Conservation (phyloP, 2,113 vertebrate species). For the Pteruthius melanotis region DNA sequence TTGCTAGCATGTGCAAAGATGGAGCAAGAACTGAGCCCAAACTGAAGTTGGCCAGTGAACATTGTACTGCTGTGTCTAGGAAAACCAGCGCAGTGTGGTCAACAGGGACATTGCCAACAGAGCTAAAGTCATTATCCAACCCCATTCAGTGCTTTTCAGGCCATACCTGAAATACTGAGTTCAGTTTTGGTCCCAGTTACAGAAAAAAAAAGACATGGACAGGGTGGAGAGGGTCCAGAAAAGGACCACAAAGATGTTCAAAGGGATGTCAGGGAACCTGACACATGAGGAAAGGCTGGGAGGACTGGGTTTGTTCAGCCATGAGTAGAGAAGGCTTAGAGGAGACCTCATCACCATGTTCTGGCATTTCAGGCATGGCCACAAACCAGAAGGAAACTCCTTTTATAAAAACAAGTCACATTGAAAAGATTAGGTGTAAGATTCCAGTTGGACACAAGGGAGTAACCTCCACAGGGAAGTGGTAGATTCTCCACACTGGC, state of each 20-base stretch:
- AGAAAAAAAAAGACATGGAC: not conserved
- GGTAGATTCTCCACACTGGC: not conserved
- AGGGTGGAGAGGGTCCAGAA: not conserved
- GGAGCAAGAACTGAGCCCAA: not conserved
- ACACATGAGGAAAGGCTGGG: not conserved
- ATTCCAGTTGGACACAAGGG: not conserved
- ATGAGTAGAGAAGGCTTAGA: not conserved
- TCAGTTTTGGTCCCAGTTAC: not conserved
- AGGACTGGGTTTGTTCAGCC: not conserved
- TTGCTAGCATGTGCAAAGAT: accelerated
- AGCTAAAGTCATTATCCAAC: not conserved
- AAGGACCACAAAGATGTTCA: not conserved
- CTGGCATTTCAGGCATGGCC: not conserved
- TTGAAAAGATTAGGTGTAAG: not conserved
- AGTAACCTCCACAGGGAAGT: not conserved
- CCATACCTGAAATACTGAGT: not conserved
- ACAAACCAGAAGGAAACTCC: not conserved
- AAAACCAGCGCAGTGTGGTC: accelerated
- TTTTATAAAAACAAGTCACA: not conserved
- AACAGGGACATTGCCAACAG: not conserved
- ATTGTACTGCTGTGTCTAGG: not conserved
- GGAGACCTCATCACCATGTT: not conserved
- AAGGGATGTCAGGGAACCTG: accelerated
- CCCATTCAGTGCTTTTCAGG: not conserved
- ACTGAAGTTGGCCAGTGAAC: not conserved